Conservation (phyloP, 2,113 vertebrate genomes). For the Percopsis transmontana region DNA sequence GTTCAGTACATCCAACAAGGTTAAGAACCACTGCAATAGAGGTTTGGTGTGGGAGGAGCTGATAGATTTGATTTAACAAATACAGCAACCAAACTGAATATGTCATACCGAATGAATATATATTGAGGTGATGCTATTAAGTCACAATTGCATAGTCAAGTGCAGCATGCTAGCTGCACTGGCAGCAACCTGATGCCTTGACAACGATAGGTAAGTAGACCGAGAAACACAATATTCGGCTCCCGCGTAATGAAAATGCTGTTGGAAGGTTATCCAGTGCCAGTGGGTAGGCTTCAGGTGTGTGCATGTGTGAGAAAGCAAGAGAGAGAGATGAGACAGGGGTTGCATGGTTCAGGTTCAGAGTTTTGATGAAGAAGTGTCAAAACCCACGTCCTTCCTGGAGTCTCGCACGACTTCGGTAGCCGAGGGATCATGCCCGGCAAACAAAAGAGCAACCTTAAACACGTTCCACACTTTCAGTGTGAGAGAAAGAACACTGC, state of each 20-base stretch:
- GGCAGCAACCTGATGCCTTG: conserved; percentile 3
- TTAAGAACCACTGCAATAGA: too few relatives aligned
- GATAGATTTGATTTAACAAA: too few relatives aligned
- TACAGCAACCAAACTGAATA: neutral
- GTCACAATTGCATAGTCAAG: neutral
- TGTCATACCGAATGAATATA: neutral
- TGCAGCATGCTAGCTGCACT: conserved; percentile 10
- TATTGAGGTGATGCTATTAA: conserved; percentile 21
- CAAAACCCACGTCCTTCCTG: neutral
- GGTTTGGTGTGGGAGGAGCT: too few relatives aligned
- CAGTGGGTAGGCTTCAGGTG: neutral
- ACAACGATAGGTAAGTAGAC: conserved; percentile 12
- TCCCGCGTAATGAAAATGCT: neutral
- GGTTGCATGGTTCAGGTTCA: neutral
- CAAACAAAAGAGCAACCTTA: conserved; percentile 38
- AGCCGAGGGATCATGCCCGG: conserved; percentile 18
- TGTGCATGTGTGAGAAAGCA: neutral
- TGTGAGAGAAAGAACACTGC: neutral
- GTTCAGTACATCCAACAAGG: too few relatives aligned
- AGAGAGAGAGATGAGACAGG: conserved; percentile 3
- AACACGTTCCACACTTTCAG: conserved; percentile 38
- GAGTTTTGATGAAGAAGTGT: neutral
- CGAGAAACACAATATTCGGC: neutral
- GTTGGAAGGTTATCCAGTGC: neutral
- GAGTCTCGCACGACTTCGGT: neutral